Conservation (phyloP, 2,888 invertebrate genomes). For the Platerodrilus igneus region DNA sequence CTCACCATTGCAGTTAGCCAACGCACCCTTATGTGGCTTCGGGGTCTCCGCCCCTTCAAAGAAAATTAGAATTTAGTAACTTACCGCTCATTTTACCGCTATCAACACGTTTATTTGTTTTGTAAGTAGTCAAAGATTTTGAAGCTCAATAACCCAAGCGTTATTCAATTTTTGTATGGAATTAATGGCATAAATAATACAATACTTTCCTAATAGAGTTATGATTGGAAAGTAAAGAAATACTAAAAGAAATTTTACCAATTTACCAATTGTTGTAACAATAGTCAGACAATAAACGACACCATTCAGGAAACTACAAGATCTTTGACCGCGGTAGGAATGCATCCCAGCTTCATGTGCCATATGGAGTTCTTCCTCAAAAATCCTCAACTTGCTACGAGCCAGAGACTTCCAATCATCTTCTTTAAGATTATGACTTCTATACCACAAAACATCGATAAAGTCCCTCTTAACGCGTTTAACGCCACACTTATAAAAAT, state of each 20-base stretch:
- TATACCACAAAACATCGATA: conserved; percentile 75
- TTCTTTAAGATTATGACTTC: conserved; percentile 76
- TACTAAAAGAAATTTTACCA: too few relatives aligned
- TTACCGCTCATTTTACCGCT: too few relatives aligned
- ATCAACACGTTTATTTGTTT: neutral
- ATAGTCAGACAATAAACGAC: conserved; percentile 82
- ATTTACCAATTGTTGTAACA: conserved; percentile 84
- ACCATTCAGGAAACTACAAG: conserved; percentile 86
- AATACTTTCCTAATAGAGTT: too few relatives aligned
- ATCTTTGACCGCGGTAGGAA: conserved; percentile 76
- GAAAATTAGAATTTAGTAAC: too few relatives aligned
- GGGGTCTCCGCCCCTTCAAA: too few relatives aligned
- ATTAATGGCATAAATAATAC: too few relatives aligned
- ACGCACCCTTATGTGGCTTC: too few relatives aligned
- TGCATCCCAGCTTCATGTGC: conserved; percentile 82
- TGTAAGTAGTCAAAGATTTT: neutral
- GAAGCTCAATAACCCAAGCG: too few relatives aligned
- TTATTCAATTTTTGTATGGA: too few relatives aligned
- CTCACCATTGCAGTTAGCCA: too few relatives aligned
- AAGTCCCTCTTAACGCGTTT: conserved; percentile 83
- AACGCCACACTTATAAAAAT: conserved; percentile 82
- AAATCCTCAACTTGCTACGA: conserved; percentile 70
- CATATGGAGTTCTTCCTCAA: conserved; percentile 79
- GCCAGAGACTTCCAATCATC: conserved; percentile 89
- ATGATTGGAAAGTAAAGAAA: too few relatives aligned